phyloP scores from a whole-genome alignment of 2,888 invertebrate genomes.

The Anoplius nigerrimus region DNA sequence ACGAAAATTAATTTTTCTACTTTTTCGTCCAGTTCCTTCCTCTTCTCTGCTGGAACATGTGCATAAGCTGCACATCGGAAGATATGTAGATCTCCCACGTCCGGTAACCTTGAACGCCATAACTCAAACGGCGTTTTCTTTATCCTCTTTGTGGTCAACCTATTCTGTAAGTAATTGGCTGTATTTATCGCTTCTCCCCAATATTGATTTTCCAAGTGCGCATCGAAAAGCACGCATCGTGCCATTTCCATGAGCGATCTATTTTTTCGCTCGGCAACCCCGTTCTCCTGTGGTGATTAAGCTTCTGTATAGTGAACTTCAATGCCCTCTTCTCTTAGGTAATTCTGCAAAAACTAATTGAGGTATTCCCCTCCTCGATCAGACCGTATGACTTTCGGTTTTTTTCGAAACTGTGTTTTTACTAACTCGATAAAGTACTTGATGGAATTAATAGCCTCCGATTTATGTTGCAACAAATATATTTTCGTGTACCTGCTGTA shows the following conservation, averaged over 20 bases:
- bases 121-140: slow-evolving; percentile 44
- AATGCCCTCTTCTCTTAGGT: slow-evolving; percentile 54
- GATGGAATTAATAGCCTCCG: slow-evolving; percentile 33
- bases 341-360: slow-evolving; percentile 27
- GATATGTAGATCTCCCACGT: slow-evolving; percentile 35
- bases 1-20: slow-evolving; percentile 34
- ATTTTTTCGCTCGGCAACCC: slow-evolving; percentile 47
- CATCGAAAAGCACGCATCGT: slow-evolving; percentile 49
- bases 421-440: slow-evolving; percentile 5
- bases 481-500: slow-evolving; percentile 55
- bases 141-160: slow-evolving; percentile 33
- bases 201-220: slow-evolving; percentile 39
- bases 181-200: slow-evolving; percentile 53
- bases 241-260: slow-evolving; percentile 46
- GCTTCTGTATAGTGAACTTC: slow-evolving; percentile 41
- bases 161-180: slow-evolving; percentile 43
- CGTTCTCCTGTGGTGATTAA: slow-evolving; percentile 52
- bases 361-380: too few species aligned
- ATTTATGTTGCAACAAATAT: slow-evolving; percentile 52
- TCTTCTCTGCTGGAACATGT: slow-evolving; percentile 36
- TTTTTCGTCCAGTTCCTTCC: slow-evolving; percentile 39
- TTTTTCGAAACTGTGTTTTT: slow-evolving; percentile 38
- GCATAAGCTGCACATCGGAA: slow-evolving; percentile 47
- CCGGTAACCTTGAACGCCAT: slow-evolving; percentile 41
- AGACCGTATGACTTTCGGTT: slow-evolving; percentile 27